A percentile compares a stretch with the other conserved stretches of the same genome.
These are phyloP conservation scores for Orius insidiosus DNA, from an alignment of 1,140 invertebrate genomes.

Conservation along the genomic window DNA sequence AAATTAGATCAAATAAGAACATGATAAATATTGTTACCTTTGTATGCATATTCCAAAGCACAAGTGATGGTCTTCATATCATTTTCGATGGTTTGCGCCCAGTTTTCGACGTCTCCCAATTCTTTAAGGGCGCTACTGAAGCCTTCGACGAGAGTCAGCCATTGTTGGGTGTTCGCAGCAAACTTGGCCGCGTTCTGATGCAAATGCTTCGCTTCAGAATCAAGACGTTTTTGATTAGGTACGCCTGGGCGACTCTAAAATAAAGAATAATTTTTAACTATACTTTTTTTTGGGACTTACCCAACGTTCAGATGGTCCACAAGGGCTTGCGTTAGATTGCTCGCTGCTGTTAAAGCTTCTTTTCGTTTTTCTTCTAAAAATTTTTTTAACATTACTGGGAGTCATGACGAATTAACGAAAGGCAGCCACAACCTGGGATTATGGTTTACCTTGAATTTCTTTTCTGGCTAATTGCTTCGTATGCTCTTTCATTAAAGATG, in stretches of 20 bases:
- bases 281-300: slow-evolving; percentile 34
- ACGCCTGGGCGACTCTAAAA: slow-evolving; percentile 81
- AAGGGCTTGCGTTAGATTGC: slow-evolving; percentile 78
- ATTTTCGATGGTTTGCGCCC: slow-evolving; percentile 90
- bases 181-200: slow-evolving; percentile 87
- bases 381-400: not conserved
- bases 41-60: slow-evolving; percentile 88
- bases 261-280: slow-evolving; percentile 6
- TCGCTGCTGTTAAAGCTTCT: slow-evolving; percentile 81
- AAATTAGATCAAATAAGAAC: too few species aligned
- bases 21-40: slow-evolving; percentile 31
- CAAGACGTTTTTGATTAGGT: slow-evolving; percentile 95
- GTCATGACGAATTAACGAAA: slow-evolving; percentile 9
- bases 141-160: slow-evolving; percentile 83
- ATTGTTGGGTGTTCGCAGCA: slow-evolving; percentile 90
- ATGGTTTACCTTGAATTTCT: slow-evolving; percentile 57
- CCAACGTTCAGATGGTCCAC: slow-evolving; percentile 96
- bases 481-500: slow-evolving; percentile 72
- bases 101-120: slow-evolving; percentile 97
- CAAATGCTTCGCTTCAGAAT: slow-evolving; percentile 92
- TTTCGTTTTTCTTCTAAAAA: slow-evolving; percentile 73
- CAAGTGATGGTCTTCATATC: slow-evolving; percentile 88
- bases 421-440: too few species aligned
- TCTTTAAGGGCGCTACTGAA: slow-evolving; percentile 95
- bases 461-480: slow-evolving; percentile 53